Base-by-base conservation (phyloP, 2,888 invertebrate genomes). In the Apotomis betuletana region DNA sequence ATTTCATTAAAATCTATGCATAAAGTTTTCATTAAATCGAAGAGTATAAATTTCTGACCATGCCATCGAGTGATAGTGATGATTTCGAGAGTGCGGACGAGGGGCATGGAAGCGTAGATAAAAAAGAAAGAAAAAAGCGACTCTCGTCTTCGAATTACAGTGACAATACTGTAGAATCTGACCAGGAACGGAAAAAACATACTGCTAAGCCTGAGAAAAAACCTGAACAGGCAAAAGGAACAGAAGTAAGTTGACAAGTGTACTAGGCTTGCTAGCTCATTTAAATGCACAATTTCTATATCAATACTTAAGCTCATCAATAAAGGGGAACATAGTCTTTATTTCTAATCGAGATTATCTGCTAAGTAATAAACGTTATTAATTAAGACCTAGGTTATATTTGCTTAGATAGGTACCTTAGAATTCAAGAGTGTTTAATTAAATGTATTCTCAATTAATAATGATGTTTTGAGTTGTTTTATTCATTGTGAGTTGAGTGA, bases 21-120 rank as follows among this genome's bases (percentile, higher is more conserved):
- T 44, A 58, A 41, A 69, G 59, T 41, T 10, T 74, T 73, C 72
- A 74, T 63, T 74, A 74, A 64, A 72, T 63, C 27, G 13, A 67
- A 71, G 58, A 58, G n/a, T 67, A 10, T 15, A 41, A 5, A 13
- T 10, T 13, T 9, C 62, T 60, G 5, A 79, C 10, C 76, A 96
- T 96, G 96, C 94, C 95, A 80, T 94, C 95, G 51, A 96, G 96
- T 76, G 96, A 96, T 76, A 96, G 96, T 86, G 96, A 96, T 80
- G 95, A 94, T 82, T 96, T 96, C 83, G 96, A 96, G 87, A 96
- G 96, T 89, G 96, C 96, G 4, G 96, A 96, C 79, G 96, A 96
- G 81, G 96, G 95, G 49, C 89, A 89, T 15, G 88, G 85, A 13
- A 85, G 77, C 64, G 79, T 84, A 36, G 86, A 87, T 58, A 90